phyloP scores from a whole-genome alignment of 2,113 vertebrate genomes.

The Sarotherodon lohbergeri region DNA sequence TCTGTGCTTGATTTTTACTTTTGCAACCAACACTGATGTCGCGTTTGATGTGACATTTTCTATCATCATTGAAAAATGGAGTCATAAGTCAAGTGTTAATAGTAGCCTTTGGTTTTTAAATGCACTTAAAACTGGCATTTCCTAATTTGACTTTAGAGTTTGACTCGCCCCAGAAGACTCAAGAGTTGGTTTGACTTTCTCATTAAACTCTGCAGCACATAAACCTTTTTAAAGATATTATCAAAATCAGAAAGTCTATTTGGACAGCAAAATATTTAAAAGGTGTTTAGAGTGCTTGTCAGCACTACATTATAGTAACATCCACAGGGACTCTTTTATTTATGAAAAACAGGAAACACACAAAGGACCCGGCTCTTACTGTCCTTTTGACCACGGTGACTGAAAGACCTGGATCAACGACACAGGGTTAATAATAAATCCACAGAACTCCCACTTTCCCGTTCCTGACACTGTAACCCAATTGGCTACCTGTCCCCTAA shows the following conservation, averaged over 20 bases:
- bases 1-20: background rate
- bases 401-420: background rate
- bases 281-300: background rate
- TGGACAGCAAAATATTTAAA: background rate
- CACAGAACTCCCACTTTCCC: background rate
- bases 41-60: background rate
- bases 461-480: conserved; percentile 14
- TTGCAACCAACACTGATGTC: too few species aligned
- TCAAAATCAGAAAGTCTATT: background rate
- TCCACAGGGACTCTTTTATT: background rate
- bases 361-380: background rate
- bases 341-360: background rate
- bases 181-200: background rate
- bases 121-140: background rate
- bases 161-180: background rate
- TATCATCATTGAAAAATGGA: too few species aligned
- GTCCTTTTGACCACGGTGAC: background rate
- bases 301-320: background rate
- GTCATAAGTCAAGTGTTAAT: too few species aligned
- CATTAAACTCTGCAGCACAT: background rate
- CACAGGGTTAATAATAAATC: background rate
- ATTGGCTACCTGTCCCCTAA: background rate
- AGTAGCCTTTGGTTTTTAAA: background rate
- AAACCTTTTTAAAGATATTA: background rate
- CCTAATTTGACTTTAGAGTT: background rate